Conservation (phyloP, 2,113 vertebrate species). For the Struthio camelus region DNA sequence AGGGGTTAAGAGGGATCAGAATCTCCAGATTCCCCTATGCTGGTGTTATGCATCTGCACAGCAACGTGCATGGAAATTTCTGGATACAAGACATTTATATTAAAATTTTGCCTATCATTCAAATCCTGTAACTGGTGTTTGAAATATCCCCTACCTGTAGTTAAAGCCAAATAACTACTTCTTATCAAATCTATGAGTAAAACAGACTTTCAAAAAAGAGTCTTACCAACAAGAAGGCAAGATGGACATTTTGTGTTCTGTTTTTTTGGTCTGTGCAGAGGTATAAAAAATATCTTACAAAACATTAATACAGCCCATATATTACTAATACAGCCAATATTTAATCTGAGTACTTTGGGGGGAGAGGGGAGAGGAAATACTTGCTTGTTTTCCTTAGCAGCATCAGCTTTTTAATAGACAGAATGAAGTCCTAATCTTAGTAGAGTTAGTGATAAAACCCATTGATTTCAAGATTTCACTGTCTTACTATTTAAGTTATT, state of each 20-base stretch:
- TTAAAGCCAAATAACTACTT: not conserved
- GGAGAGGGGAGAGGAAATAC: not conserved
- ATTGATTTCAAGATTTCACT: not conserved
- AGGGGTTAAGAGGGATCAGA: not conserved
- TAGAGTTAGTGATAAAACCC: not conserved
- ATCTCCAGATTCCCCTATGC: fast-evolving
- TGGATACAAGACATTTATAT: not conserved
- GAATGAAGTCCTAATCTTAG: not conserved
- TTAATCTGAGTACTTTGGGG: not conserved
- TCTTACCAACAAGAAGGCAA: not conserved
- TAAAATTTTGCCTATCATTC: not conserved
- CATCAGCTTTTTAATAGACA: not conserved
- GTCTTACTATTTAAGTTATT: not conserved
- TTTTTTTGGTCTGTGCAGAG: not conserved
- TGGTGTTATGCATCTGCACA: not conserved
- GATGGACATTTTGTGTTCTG: not conserved
- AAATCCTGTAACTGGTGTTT: not conserved
- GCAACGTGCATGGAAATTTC: not conserved
- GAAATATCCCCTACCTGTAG: not conserved
- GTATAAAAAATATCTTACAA: not conserved
- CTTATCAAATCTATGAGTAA: not conserved
- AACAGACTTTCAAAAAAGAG: not conserved
- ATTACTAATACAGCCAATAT: not conserved
- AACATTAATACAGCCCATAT: not conserved
- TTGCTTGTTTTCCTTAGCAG: not conserved